Base-by-base conservation (phyloP, 2,888 invertebrate genomes). In the Aquatica leii region DNA sequence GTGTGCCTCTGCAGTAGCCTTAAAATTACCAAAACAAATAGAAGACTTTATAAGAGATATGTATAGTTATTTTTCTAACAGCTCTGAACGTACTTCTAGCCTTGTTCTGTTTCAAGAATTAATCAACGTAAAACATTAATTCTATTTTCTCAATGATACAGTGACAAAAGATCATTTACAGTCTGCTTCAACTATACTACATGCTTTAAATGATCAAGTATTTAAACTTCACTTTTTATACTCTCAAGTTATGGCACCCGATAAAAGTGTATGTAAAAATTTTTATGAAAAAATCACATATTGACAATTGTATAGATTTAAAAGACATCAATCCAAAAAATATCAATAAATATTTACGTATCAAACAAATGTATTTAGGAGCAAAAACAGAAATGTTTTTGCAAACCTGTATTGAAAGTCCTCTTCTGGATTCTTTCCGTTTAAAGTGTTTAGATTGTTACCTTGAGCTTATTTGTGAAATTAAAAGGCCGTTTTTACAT, bases 401-500 rank as follows among this genome's bases (percentile, higher is more conserved):
- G 31, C 31, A 31, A 31, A 31, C 9, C 31, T 31, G 31, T 9
- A 31, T 31, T 31, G 9, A 31, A 31, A 31, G 31, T 31, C 31
- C 31, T 9, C 9, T 31, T 31, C 12, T 43, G 15, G 15, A 43
- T 15, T 15, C 14, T 43, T 43, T 43, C 15, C 4, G 17, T 15
- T 14, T 43, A 15, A 43, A 43, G 17, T 43, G 43, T 15, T 43
- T 43, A 5, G 43, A 43, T 43, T 43, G 17, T 43, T 43, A 43
- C 15, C 9, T 14, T 43, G 43, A 15, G 15, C 14, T 43, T 43
- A 15, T 15, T 6, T 6, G 6, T 43, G 15, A 43, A 43, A 43
- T 43, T 43, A 43, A 15, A 4, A 43, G 5, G 15, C 14, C 15
- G 6, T 43, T 43, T 14, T 6, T 15, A 15, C 14, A 43, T 43